These are phyloP conservation scores for Diorhabda carinulata DNA, from an alignment of 1,140 invertebrate genomes.

Conservation along the genomic window DNA sequence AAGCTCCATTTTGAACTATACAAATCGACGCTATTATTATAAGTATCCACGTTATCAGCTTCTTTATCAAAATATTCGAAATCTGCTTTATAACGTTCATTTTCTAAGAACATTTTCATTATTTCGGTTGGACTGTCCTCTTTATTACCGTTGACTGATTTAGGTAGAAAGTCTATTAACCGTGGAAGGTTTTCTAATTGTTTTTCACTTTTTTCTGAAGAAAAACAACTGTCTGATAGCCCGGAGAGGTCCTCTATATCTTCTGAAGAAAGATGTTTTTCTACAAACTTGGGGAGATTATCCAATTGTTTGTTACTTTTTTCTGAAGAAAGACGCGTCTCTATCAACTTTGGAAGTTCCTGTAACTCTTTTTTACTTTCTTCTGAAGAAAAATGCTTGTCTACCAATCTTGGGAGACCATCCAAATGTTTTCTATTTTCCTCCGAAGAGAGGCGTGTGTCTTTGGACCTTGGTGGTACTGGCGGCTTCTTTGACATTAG, in stretches of 20 bases:
- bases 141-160: constrained; percentile 42
- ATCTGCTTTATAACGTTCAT: constrained; percentile 41
- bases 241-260: no score
- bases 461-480: constrained; percentile 35
- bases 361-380: constrained; percentile 10
- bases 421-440: not conserved
- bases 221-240: not conserved
- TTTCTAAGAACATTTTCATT: constrained; percentile 41
- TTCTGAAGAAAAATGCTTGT: no score
- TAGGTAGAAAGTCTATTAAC: constrained; percentile 65
- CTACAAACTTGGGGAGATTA: no score
- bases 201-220: constrained; percentile 21
- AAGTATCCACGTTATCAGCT: constrained; percentile 39
- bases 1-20: constrained; percentile 40
- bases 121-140: constrained; percentile 31
- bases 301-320: constrained; percentile 18
- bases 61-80: constrained; percentile 44
- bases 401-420: no score
- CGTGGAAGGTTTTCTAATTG: constrained; percentile 51
- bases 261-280: no score
- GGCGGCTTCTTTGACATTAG: constrained; percentile 32
- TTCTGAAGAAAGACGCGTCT: not conserved
- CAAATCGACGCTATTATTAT: constrained; percentile 30
- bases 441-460: constrained; percentile 21
- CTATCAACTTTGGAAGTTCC: no score